These are phyloP conservation scores for Neoascia interrupta DNA, from an alignment of 2,888 invertebrate species.

Conservation along the genomic window DNA sequence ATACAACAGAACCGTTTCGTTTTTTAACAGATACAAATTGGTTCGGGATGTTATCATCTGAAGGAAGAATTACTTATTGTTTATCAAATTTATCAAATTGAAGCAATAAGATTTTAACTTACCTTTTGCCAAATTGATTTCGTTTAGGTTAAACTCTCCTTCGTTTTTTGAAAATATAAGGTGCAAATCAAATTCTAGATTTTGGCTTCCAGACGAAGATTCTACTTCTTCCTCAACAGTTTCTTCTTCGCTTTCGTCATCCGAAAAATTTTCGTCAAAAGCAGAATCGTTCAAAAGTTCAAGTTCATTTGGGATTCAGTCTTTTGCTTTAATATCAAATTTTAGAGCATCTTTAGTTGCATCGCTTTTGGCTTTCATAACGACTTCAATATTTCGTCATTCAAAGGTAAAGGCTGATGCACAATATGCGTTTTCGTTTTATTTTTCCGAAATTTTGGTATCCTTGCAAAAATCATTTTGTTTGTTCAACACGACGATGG, in stretches of 20 bases:
- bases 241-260: not conserved
- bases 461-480: too few species aligned
- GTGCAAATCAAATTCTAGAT: not conserved
- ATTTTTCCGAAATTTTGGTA: too few species aligned
- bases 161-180: not conserved
- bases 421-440: too few species aligned
- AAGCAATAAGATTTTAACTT: not conserved
- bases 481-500: too few species aligned
- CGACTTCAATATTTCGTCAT: too few species aligned
- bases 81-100: not conserved
- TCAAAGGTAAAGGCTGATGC: too few species aligned
- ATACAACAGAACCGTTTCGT: slow-evolving; percentile 2
- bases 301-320: slow-evolving; percentile 1
- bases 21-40: not conserved
- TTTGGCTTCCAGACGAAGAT: not conserved
- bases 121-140: not conserved
- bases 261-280: not conserved
- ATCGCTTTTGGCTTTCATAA: too few species aligned
- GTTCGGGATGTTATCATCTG: not conserved
- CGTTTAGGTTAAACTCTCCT: not conserved
- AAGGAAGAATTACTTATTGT: not conserved
- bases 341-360: not conserved
- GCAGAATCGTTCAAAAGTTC: not conserved
- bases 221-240: not conserved
- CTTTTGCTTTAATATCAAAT: not conserved